phyloP scores from a whole-genome alignment of 2,113 vertebrate genomes.

The Prochilodus magdalenae region DNA sequence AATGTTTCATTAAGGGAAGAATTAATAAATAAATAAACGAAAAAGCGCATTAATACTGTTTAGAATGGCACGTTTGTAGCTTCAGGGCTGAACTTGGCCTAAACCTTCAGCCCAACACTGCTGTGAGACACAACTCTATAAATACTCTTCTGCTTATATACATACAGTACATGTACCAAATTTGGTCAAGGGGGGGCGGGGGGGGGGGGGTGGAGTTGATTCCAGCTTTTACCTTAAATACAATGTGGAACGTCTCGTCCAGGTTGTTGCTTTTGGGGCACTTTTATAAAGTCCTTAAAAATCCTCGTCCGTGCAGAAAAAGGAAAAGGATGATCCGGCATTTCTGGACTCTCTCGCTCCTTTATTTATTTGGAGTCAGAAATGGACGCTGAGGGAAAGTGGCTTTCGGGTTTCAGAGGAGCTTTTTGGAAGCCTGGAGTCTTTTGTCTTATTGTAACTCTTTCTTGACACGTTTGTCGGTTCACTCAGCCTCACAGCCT shows the following conservation, averaged over 20 bases:
- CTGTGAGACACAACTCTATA: background rate
- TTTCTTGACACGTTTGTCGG: background rate
- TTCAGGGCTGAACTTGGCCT: background rate
- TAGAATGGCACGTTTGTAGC: background rate
- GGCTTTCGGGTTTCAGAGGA: background rate
- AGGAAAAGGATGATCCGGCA: background rate
- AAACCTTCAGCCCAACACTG: background rate
- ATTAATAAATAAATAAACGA: background rate
- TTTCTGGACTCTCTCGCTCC: conserved; percentile 47
- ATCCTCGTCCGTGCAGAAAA: background rate
- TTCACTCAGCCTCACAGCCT: conserved; percentile 31
- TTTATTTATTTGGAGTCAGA: conserved; percentile 63
- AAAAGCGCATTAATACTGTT: background rate
- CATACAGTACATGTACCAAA: background rate
- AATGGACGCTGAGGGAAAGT: conserved; percentile 25
- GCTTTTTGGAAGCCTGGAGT: background rate
- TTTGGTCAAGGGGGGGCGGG: background rate
- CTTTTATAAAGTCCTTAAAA: background rate
- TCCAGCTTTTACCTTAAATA: background rate
- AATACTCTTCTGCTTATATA: background rate
- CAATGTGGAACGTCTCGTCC: background rate
- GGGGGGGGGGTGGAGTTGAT: background rate
- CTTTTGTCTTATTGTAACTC: conserved; percentile 36
- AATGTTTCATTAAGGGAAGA: background rate
- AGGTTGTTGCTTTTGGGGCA: background rate